Percentiles rank a stretch among this genome's conserved stretches.
phyloP scores from a whole-genome alignment of 2,888 invertebrate species.

The Seira sanloemensis region DNA sequence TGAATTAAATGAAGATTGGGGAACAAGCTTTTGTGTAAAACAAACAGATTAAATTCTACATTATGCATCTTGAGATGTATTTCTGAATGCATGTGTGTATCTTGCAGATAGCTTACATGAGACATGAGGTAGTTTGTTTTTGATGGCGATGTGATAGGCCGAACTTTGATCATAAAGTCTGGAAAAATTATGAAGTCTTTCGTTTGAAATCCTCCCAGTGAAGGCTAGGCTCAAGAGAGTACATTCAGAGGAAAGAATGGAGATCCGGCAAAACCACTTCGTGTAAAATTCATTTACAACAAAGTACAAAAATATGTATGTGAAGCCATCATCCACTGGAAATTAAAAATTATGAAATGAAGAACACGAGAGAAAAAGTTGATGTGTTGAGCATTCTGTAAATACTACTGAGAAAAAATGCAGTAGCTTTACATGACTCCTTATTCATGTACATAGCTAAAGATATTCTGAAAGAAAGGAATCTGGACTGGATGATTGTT shows the following conservation, averaged over 20 bases:
- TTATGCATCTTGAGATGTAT: no score
- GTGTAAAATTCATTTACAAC: constrained; percentile 60
- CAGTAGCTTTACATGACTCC: neutral
- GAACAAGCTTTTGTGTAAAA: constrained; percentile 42
- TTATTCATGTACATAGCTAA: no score
- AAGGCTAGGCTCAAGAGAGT: neutral
- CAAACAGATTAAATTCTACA: constrained; percentile 38
- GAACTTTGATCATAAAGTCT: constrained; percentile 51
- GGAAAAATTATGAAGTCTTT: constrained; percentile 50
- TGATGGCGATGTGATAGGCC: constrained; percentile 34
- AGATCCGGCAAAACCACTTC: constrained; percentile 52
- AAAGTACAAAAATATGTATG: constrained; percentile 47
- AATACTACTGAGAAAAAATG: neutral
- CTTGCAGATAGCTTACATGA: no score
- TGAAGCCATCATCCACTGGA: constrained; percentile 26
- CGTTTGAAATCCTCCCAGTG: neutral
- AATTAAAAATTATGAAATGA: constrained; percentile 45
- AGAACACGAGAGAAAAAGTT: neutral
- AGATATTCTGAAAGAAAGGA: no score
- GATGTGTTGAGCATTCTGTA: neutral
- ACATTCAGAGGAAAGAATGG: no score
- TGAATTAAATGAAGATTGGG: constrained; percentile 52
- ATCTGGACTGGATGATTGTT: no score
- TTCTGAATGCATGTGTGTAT: no score
- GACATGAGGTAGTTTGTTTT: no score